A percentile compares a stretch with the other conserved stretches of the same genome.
Evolutionary conservation across 2,797 vertebrate genomes (phyloP).

Genomic region (Ceryle rudis): DNA sequence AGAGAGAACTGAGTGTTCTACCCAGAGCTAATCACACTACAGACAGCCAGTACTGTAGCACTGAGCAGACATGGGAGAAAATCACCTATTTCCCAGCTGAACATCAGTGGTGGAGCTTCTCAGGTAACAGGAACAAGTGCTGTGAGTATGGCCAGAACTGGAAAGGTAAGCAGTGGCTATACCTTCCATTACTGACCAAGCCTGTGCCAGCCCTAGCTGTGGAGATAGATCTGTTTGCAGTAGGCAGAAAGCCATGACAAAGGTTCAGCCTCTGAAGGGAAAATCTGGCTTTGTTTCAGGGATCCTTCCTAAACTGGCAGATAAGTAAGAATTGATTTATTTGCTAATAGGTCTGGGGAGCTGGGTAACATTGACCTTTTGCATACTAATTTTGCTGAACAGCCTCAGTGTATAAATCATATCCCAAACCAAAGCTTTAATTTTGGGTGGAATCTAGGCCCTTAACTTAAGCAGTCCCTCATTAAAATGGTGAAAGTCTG

Average conservation of each 20-base stretch:
- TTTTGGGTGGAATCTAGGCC: not conserved
- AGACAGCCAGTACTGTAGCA: not conserved
- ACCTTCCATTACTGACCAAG: not conserved
- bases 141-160: no score
- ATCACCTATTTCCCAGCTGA: not conserved
- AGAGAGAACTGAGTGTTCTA: not conserved
- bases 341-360: not conserved
- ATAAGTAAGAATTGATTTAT: slow-evolving; percentile 3
- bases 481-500: not conserved
- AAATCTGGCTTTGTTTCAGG: slow-evolving; percentile 10
- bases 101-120: not conserved
- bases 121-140: not conserved
- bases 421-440: not conserved
- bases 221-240: not conserved
- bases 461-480: not conserved
- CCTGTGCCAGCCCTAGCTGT: rapidly evolving
- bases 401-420: not conserved
- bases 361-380: not conserved
- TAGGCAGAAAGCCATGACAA: not conserved
- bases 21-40: not conserved
- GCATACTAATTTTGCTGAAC: not conserved
- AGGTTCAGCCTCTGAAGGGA: not conserved
- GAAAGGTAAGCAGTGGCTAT: not conserved
- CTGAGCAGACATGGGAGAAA: not conserved
- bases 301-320: not conserved